Percentiles rank a stretch among this genome's conserved stretches.
phyloP scores from a whole-genome alignment of 2,888 invertebrate species.

The Ophion ellenae region DNA sequence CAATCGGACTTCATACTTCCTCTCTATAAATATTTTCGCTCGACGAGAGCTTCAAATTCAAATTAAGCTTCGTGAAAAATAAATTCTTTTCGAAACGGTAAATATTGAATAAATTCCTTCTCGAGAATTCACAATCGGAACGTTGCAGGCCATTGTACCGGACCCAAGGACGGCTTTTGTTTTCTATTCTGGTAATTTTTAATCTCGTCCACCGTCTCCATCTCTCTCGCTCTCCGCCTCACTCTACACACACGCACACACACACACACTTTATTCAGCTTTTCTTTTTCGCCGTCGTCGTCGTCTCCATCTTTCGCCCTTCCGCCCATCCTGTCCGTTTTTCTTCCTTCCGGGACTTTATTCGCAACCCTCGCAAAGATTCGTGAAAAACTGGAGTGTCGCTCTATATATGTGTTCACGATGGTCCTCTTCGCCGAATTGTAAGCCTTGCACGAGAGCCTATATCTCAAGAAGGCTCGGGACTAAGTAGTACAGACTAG shows the following conservation, averaged over 20 bases:
- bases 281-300: slow-evolving; percentile 42
- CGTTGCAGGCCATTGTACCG: slow-evolving; percentile 33
- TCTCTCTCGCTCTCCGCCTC: too few relatives aligned
- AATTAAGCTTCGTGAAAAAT: not conserved
- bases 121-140: slow-evolving; percentile 37
- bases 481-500: slow-evolving; percentile 66
- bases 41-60: not conserved
- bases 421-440: slow-evolving; percentile 69
- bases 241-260: too few relatives aligned
- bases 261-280: slow-evolving; percentile 11
- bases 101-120: slow-evolving; percentile 29
- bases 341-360: slow-evolving; percentile 54
- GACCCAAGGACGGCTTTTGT: slow-evolving; percentile 38
- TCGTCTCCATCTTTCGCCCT: slow-evolving; percentile 35
- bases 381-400: slow-evolving; percentile 65
- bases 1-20: not conserved
- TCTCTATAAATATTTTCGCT: not conserved
- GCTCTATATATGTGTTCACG: slow-evolving; percentile 34
- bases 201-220: slow-evolving; percentile 22
- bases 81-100: slow-evolving; percentile 9
- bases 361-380: slow-evolving; percentile 56
- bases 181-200: slow-evolving; percentile 50
- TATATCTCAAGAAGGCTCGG: slow-evolving; percentile 49
- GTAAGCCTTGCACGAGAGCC: slow-evolving; percentile 65
- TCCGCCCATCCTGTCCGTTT: not conserved